Evolutionary conservation across 1,140 invertebrate species (phyloP).

Genomic region (Leptopilina boulardi): DNA sequence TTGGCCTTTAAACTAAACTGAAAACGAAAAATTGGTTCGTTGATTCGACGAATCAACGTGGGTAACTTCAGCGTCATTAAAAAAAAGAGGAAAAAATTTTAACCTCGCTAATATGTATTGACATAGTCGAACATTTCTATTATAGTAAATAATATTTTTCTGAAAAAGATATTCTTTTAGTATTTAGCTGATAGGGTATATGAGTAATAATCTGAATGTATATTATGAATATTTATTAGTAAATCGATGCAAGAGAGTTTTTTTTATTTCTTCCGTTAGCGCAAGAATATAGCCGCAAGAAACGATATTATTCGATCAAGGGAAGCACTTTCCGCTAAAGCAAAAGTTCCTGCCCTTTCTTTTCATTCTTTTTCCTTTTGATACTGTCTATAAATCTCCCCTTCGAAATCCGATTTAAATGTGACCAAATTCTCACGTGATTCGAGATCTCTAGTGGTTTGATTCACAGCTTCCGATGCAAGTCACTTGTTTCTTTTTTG

Average conservation of each 20-base stretch:
- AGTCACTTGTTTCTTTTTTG: background rate
- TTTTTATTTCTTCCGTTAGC: background rate
- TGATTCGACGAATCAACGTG: too few relatives aligned
- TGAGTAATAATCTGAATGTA: background rate
- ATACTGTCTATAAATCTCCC: background rate
- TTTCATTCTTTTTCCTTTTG: background rate
- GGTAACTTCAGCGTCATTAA: too few relatives aligned
- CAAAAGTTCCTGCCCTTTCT: conserved; percentile 3
- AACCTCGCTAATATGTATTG: too few relatives aligned
- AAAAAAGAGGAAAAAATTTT: too few relatives aligned
- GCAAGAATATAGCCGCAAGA: background rate
- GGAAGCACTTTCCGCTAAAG: background rate
- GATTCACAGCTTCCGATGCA: background rate
- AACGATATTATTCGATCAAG: background rate
- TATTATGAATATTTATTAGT: background rate
- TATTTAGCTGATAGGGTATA: too few relatives aligned
- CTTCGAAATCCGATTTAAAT: conserved; percentile 3
- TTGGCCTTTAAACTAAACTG: too few relatives aligned
- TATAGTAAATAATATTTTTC: too few relatives aligned
- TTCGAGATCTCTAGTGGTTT: background rate
- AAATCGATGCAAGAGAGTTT: background rate
- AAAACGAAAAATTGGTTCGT: too few relatives aligned
- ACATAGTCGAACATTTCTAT: too few relatives aligned
- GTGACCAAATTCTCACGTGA: background rate
- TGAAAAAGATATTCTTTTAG: too few relatives aligned